Percentiles rank a stretch among this genome's conserved stretches.
Evolutionary conservation across 2,888 invertebrate species (phyloP).

Genomic region (Mystacides longicornis): DNA sequence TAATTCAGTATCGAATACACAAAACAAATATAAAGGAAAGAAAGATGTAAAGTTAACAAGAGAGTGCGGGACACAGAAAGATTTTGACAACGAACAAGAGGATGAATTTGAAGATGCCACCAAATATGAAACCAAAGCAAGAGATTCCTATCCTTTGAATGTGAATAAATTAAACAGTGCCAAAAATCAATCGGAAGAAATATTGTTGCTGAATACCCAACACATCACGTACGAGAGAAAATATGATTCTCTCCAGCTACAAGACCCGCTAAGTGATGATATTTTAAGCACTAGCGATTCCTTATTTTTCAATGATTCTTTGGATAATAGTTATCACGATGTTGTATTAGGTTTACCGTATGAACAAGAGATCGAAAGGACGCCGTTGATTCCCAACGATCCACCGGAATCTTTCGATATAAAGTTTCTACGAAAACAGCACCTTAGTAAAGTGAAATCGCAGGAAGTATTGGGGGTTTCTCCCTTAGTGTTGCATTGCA

Average conservation of each 20-base stretch:
- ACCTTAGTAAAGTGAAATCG: not conserved
- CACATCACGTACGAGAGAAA: not conserved
- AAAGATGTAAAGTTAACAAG: not conserved
- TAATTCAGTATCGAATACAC: no score
- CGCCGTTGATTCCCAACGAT: conserved; percentile 6
- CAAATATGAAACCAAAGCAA: not conserved
- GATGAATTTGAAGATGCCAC: not conserved
- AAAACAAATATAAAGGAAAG: not conserved
- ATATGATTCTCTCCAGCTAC: not conserved
- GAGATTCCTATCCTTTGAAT: not conserved
- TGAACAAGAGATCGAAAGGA: conserved; percentile 1
- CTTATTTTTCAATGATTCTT: not conserved
- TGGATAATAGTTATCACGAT: not conserved
- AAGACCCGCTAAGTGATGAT: not conserved
- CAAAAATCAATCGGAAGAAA: not conserved
- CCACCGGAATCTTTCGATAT: conserved; percentile 8
- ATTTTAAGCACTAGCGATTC: not conserved
- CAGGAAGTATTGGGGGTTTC: not conserved
- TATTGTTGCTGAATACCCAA: not conserved
- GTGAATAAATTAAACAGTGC: not conserved
- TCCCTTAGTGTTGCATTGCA: not conserved
- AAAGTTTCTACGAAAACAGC: conserved; percentile 7
- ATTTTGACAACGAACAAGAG: not conserved
- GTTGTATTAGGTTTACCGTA: conserved; percentile 7
- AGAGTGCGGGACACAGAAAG: not conserved